Evolutionary conservation across 2,888 invertebrate genomes (phyloP), one percentile per base, ranked within the genome.

Genomic region (Oscheius sp.): DNA sequence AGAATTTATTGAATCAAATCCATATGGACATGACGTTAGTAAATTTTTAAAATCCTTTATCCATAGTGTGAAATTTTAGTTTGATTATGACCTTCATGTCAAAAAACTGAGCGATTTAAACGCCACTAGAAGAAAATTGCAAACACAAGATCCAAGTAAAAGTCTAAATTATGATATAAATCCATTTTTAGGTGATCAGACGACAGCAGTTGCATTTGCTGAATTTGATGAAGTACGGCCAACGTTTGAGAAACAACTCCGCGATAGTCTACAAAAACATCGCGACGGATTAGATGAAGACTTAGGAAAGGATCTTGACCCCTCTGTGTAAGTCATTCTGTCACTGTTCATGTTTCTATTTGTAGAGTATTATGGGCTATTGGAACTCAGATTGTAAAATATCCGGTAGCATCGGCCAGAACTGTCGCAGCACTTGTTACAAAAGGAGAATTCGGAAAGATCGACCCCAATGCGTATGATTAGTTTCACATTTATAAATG

Each of bases 1-100:
- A 77, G 27, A 41, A 12, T 93, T 96, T 88, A 90, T 97, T 52
- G 93, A 94, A 88, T 92, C 92, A 80, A 96, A 97, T 90, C 93
- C 94, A 3, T 96, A 76, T 55, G 83, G 84, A 35, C 82, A 82
- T 29, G 82, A 85, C 72, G 85, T 84, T 53, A 69, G 77, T 45
- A 25, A 45, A n/a, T 45, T 3, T 2, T 12, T 64, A 64, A n/a
- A n/a, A 13, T 64, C 25, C 9, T 6, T 45, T 16, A 25, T 61
- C n/a, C 21, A 16, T 35, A 35, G 9, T 35, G 3, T 35, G 35
- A 35, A 35, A 43, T n/a, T 73, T 73, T 52, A 73, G 73, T 74
- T 70, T 63, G 23, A 58, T 29, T 64, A 58, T 27, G 56, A 49
- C 0, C 68, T 73, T 12, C 73, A 69, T 46, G 69, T 43, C n/a